These are phyloP conservation scores for Heteronetta atricapilla DNA, from an alignment of 2,113 vertebrate species.

Conservation along the genomic window DNA sequence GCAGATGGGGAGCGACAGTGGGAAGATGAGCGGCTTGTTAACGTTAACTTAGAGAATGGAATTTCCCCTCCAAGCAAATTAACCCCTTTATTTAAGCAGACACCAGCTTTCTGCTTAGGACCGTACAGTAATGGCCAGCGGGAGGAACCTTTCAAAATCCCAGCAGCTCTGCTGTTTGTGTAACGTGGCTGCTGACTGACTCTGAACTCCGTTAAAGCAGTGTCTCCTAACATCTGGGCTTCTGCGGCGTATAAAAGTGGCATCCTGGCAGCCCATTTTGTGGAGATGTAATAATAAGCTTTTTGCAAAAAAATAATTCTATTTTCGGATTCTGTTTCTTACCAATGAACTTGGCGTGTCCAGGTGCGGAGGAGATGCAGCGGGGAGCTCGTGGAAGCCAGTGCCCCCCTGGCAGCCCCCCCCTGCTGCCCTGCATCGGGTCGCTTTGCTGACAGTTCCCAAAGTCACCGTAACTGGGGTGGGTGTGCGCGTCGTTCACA, in stretches of 20 bases:
- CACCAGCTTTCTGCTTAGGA: not conserved
- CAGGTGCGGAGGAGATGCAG: constrained; percentile 42
- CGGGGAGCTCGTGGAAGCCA: not conserved
- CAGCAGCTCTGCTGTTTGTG: not conserved
- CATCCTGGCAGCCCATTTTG: constrained; percentile 71
- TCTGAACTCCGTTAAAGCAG: constrained; percentile 41
- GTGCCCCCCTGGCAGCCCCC: not conserved
- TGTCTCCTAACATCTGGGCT: constrained; percentile 66
- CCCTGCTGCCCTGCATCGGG: not conserved
- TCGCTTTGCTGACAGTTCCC: not conserved
- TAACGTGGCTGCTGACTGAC: not conserved
- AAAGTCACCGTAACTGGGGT: fast-evolving
- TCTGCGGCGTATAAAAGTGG: constrained; percentile 56
- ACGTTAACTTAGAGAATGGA: not conserved
- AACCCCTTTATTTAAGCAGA: not conserved
- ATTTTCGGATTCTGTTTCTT: constrained; percentile 33
- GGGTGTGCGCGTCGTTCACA: not conserved
- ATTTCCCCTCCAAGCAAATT: not conserved
- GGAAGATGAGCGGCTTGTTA: not conserved
- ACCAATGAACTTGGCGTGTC: not conserved
- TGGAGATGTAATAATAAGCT: constrained; percentile 58
- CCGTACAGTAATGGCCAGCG: not conserved
- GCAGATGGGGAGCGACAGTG: not conserved
- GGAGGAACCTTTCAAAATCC: constrained; percentile 28
- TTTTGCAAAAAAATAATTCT: not conserved